phyloP scores from a whole-genome alignment of 2,113 vertebrate genomes.

The Craseonycteris thonglongyai region DNA sequence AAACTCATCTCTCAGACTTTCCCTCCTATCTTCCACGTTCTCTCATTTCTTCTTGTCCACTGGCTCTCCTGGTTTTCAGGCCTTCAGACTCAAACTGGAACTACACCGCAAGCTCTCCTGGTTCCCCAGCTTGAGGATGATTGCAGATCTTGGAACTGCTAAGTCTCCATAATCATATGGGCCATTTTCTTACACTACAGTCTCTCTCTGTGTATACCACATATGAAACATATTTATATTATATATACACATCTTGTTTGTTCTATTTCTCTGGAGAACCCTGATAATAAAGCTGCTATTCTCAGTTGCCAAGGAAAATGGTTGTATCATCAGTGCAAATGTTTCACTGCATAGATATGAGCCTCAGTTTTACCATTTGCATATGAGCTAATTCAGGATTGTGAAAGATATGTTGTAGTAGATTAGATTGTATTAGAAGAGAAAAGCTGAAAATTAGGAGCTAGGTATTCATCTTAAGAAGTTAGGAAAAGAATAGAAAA shows the following conservation, averaged over 20 bases:
- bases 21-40: neutral
- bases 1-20: conserved; percentile 66
- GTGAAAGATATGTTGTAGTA: neutral
- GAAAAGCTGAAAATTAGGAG: neutral
- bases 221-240: too few relatives aligned
- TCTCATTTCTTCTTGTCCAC: neutral
- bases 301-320: neutral
- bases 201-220: neutral
- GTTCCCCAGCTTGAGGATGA: too few relatives aligned
- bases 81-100: too few relatives aligned
- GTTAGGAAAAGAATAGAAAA: neutral
- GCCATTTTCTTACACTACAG: too few relatives aligned
- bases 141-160: too few relatives aligned
- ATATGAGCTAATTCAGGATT: neutral
- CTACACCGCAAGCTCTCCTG: too few relatives aligned
- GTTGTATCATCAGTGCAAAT: neutral
- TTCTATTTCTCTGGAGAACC: neutral
- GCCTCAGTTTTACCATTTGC: neutral
- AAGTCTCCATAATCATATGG: too few relatives aligned
- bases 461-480: neutral
- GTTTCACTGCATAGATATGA: neutral
- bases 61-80: neutral
- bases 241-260: neutral
- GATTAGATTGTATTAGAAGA: neutral
- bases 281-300: neutral